These are phyloP conservation scores for Sacculina carcini DNA, from an alignment of 2,888 invertebrate species.

Conservation along the genomic window DNA sequence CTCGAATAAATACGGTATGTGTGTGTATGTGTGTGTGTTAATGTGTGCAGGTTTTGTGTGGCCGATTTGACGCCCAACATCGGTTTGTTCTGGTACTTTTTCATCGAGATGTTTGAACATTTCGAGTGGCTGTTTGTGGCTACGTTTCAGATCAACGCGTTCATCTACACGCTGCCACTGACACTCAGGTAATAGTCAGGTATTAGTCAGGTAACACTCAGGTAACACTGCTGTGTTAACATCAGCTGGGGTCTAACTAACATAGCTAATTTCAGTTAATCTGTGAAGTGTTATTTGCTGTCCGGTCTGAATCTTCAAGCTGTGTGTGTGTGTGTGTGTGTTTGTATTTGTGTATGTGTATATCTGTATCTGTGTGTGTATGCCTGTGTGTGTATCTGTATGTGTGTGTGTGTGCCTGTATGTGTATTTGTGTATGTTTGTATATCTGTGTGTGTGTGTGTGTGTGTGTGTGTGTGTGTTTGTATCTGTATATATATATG, in stretches of 20 bases:
- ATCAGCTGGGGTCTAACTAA: not conserved
- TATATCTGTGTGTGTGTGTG: no score
- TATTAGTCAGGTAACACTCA: constrained; percentile 13
- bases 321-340: no score
- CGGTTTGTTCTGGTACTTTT: constrained; percentile 98
- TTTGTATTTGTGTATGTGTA: no score
- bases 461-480: no score
- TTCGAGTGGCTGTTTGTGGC: constrained; percentile 81
- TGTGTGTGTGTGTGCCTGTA: no score
- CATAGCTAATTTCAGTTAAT: not conserved
- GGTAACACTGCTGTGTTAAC: not conserved
- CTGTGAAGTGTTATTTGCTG: not conserved
- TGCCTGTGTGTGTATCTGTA: constrained; percentile 64
- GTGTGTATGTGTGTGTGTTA: constrained; percentile 2
- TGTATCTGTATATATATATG: no score
- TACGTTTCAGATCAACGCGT: constrained; percentile 86
- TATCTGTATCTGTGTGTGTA: no score
- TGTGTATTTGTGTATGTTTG: no score
- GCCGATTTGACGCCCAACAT: constrained; percentile 89
- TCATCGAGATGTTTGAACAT: constrained; percentile 99
- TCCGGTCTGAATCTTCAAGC: not conserved
- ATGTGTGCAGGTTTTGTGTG: constrained; percentile 45
- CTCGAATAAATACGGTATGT: no score
- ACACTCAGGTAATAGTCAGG: constrained; percentile 21
- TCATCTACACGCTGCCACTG: constrained; percentile 69